Percentiles rank a stretch among this genome's conserved stretches.
phyloP scores from a whole-genome alignment of 2,797 vertebrate species.

The Hippopotamyrus pictus region DNA sequence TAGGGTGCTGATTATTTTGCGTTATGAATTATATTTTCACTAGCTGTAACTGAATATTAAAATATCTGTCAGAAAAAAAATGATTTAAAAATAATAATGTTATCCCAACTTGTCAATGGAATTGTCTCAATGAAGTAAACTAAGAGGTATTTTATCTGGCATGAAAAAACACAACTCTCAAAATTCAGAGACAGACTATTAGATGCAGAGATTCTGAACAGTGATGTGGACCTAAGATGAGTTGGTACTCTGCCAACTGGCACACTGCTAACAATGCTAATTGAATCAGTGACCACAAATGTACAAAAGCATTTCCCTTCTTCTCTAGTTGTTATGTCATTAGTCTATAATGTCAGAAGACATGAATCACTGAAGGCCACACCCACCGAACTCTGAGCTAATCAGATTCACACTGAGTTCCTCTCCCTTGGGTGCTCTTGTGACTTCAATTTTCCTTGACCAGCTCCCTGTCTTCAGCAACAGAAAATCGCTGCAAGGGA shows the following conservation, averaged over 20 bases:
- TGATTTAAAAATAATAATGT: background rate
- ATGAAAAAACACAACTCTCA: background rate
- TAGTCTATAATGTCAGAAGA: background rate
- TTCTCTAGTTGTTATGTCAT: background rate
- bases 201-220: background rate
- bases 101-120: background rate
- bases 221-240: background rate
- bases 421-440: conserved; percentile 69
- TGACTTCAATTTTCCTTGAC: conserved; percentile 82
- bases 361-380: background rate
- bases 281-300: background rate
- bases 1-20: background rate
- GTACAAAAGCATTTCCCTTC: background rate
- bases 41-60: background rate
- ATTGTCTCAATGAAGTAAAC: background rate
- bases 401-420: conserved; percentile 84
- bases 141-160: background rate
- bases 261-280: background rate
- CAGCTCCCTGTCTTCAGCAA: conserved; percentile 79
- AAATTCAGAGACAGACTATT: background rate
- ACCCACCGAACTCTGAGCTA: conserved; percentile 90
- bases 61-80: background rate
- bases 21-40: background rate
- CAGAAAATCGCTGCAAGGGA: conserved; percentile 69
- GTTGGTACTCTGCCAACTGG: background rate